Evolutionary conservation across 1,140 invertebrate genomes (phyloP), one percentile per base, ranked within the genome.

Genomic region (Pseudomyrmex concolor): DNA sequence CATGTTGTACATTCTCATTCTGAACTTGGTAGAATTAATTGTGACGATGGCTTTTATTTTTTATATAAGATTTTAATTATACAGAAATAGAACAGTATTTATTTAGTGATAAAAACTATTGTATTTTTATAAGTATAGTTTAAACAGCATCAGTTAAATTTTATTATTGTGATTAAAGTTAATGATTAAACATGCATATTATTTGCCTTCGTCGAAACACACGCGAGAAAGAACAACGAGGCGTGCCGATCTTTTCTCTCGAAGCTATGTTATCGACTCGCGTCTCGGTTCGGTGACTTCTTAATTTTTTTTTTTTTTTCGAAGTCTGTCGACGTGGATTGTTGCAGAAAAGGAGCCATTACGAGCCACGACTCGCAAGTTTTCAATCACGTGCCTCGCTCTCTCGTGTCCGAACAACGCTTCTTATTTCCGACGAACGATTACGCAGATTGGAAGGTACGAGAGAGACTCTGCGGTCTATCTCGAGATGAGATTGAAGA

Each of bases 371-470:
- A 71, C 55, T 71, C 64, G 59, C 86, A 70, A 76, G 82, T 87
- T 87, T 34, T 87, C 86, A 87, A 87, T 88, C 86, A 85, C 45
- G 76, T 76, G 76, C 57, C 13, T 5, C 17, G 19, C 25, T 48
- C 50, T 62, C 17, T 48, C 63, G 17, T 55, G 19, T 80, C 50
- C n/a, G 51, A 50, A 50, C 67, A 73, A 81, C 50, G 17, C 66
- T 90, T 66, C 90, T 91, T 88, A 80, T 89, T 91, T 88, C 83
- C 88, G 86, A 82, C 80, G 88, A 90, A 85, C 85, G 91, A 91
- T 91, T 91, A 91, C 90, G 88, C 70, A 91, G 88, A 91, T 91
- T 91, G 90, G 90, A 90, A 85, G 89, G 87, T 91, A 90, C 88
- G 80, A 82, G 5, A 34, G 34, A 34, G 54, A 7, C 77, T 55